Base-by-base conservation (phyloP, 2,888 invertebrate species). In the Mythimna vitellina region DNA sequence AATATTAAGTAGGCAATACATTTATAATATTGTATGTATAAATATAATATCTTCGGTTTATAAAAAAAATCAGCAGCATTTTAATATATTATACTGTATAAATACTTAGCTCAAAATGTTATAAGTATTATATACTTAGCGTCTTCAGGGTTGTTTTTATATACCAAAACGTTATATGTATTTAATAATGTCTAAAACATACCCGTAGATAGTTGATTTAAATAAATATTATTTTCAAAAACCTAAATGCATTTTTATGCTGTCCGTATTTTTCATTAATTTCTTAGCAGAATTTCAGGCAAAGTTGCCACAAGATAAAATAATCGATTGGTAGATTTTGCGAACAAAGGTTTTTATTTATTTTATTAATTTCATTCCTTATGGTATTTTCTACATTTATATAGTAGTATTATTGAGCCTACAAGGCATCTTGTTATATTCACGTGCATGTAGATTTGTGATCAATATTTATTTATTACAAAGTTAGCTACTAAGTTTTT, bases 381-480 rank as follows among this genome's bases (percentile, higher is more conserved):
- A 20, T 58, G 22, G 14, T 38, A 32, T n/a, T 63, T 69, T 66
- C 14, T 42, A 66, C 54, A 58, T 29, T 58, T 42, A 35, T 17
- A 67, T 65, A 69, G 46, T 29, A 29, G 7, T 35, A 38, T 3
- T 57, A 46, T 81, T 74, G 53, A 71, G 79, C 73, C 79, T 81
- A 32, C 66, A 80, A 84, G 75, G 75, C 69, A 56, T 70, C 38
- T 73, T 76, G 64, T 73, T 73, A 72, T n/a, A 76, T 65, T 67
- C 51, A 65, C 14, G n/a, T 54, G 32, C 53, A 56, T 51, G 56
- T 54, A 56, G 29, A 49, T 46, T 70, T 35, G 38, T 65, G 65
- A 68, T 66, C 49, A 73, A 65, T 69, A 62, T 61, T 63, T 69
- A 64, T 61, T 61, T 63, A 70, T 46, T 62, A 72, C 14, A 54